Base-by-base conservation (phyloP, 2,797 vertebrate genomes). In the Schizopygopsis malacanthus region DNA sequence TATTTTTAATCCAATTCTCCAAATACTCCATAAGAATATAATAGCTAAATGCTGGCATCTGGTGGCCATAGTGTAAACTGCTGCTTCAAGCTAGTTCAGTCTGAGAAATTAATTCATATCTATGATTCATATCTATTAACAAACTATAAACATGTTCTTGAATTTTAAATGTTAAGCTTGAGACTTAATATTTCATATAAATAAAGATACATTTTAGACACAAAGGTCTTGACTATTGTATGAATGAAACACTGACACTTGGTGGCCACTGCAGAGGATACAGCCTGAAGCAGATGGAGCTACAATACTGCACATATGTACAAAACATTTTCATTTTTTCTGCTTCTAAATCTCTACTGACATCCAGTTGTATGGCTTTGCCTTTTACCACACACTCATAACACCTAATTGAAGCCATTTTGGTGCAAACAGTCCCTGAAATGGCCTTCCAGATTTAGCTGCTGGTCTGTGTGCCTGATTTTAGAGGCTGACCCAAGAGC, bases 231-330 rank as follows among this genome's bases (percentile, higher is more conserved):
- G 4, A 10, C 33, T 43, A n/a, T 25, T 79, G 52, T 28, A 52
- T 37, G 65, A 25, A 54, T 9, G 37, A 85, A 83, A 87, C 76
- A 82, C 82, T 85, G 94, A 88, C 94, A 93, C 87, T 93, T 92
- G 83, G 90, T 93, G 94, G 92, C 20, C 77, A 61, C 33, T 70
- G 16, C 25, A 63, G 39, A 54, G 39, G 45, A 39, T 78, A 25
- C 86, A 81, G 63, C 11, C 54, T 39, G 6, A 84, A 84, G 61
- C 75, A 37, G 7, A 39, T 73, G 2, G 63, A 25, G 2, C n/a
- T 6, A 78, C 4, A 16, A 10, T 0, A 15, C 28, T 22, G 33
- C 5, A 8, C 2, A n/a, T n/a, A 16, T 33, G 43, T 45, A n/a
- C 6, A 69, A 45, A 13, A 37, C 0, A 61, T 33, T 33, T 33